Conservation (phyloP, 2,113 vertebrate species). For the Glaucidium brasilianum region DNA sequence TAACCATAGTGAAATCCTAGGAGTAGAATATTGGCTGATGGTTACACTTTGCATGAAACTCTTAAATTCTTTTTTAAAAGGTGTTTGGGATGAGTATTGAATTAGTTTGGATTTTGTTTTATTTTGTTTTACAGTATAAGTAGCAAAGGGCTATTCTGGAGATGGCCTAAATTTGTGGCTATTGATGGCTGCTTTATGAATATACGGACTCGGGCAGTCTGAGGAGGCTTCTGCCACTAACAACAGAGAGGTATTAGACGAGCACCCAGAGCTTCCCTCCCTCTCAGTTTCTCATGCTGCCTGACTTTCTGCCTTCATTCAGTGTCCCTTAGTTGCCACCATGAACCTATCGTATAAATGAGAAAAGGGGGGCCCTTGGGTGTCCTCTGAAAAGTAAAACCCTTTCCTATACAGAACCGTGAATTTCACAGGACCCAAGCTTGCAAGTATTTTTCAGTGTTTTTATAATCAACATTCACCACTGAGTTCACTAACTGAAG, state of each 20-base stretch:
- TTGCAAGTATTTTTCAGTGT: background rate
- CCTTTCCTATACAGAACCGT: background rate
- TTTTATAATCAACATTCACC: background rate
- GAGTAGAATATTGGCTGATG: background rate
- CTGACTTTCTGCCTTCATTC: background rate
- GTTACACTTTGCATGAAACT: background rate
- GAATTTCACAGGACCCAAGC: background rate
- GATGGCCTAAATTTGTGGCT: background rate
- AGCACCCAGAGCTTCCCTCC: background rate
- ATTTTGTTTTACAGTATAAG: background rate
- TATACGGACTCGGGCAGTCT: background rate
- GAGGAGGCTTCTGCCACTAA: background rate
- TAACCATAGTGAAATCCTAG: background rate
- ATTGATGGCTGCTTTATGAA: background rate
- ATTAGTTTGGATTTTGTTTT: background rate
- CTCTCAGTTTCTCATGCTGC: background rate
- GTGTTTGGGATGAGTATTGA: background rate
- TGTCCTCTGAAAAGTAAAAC: background rate
- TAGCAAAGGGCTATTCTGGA: background rate
- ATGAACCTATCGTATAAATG: fast-evolving
- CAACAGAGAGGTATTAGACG: background rate
- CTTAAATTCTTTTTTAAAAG: background rate
- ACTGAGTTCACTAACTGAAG: background rate
- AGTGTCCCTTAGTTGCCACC: background rate
- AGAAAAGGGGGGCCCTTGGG: background rate